A percentile compares a stretch with the other conserved stretches of the same genome.
phyloP scores from a whole-genome alignment of 1,140 invertebrate genomes.

The Panulirus ornatus region DNA sequence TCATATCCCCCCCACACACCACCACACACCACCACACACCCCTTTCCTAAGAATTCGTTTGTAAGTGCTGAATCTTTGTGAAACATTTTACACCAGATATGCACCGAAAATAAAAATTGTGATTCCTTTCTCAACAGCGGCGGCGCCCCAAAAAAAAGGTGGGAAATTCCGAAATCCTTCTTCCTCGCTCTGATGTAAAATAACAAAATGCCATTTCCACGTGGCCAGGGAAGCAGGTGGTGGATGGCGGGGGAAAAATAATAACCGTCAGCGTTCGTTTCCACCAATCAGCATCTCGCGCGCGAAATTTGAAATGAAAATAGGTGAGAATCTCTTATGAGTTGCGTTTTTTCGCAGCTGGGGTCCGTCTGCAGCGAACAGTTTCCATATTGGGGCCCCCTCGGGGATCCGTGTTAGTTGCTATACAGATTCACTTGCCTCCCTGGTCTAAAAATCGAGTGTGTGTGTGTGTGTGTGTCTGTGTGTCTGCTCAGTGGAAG shows the following conservation, averaged over 20 bases:
- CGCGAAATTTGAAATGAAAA: slow-evolving; percentile 74
- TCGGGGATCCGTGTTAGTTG: slow-evolving; percentile 37
- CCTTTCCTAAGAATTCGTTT: slow-evolving; percentile 41
- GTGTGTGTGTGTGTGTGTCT: no score
- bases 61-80: slow-evolving; percentile 53
- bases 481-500: not conserved
- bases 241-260: slow-evolving; percentile 72
- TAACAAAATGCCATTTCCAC: slow-evolving; percentile 74
- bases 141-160: slow-evolving; percentile 66
- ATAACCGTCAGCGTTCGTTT: slow-evolving; percentile 74
- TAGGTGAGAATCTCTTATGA: slow-evolving; percentile 74
- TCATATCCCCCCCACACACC: not conserved
- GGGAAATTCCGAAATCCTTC: slow-evolving; percentile 66
- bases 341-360: slow-evolving; percentile 73
- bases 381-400: slow-evolving; percentile 72
- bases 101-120: slow-evolving; percentile 66
- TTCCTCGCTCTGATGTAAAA: slow-evolving; percentile 69
- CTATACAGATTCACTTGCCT: slow-evolving; percentile 67
- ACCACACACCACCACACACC: no score
- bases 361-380: slow-evolving; percentile 72
- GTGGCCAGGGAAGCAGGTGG: slow-evolving; percentile 70
- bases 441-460: slow-evolving; percentile 63
- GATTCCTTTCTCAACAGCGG: slow-evolving; percentile 69
- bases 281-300: slow-evolving; percentile 73
- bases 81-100: slow-evolving; percentile 54